Evolutionary conservation across 2,888 invertebrate genomes (phyloP), one percentile per base, ranked within the genome.

Genomic region (Elegia similella): DNA sequence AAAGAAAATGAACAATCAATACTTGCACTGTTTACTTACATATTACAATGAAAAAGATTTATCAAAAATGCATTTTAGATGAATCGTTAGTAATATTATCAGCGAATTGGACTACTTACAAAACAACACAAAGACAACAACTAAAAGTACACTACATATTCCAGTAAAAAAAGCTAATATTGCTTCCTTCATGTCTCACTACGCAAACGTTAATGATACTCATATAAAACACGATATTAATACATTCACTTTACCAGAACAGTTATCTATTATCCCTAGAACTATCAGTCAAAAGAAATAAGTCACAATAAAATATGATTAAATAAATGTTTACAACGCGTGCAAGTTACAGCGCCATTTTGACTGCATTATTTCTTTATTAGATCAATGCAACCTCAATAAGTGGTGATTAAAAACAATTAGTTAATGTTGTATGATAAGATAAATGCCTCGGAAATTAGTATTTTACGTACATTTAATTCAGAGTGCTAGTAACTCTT

Each of bases 51-150:
- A 23, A 23, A 23, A 23, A 23, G 23, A 23, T 23, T 23, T 23
- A 23, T 23, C 2, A 23, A 23, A 10, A 52, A 34, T 32, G 7
- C 16, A 32, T 34, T 52, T 32, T 16, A 13, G 7, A 32, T 13
- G 42, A 7, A 16, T 43, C 65, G 64, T 70, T 67, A 70, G 67
- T 70, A 56, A 61, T 57, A 58, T 60, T 63, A 66, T 55, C 69
- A 69, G 69, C 68, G 65, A 70, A 72, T 69, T 74, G 78, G 77
- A 62, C 86, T 88, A 91, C 91, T 91, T 88, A 91, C 91, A 91
- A 88, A 91, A 84, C 73, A 90, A 80, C 72, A 87, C 89, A 87
- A 91, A 91, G 72, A 83, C 78, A 84, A 89, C 81, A 76, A 91
- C 90, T 86, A 91, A 80, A 77, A 88, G 78, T 82, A 91, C 78